phyloP scores from a whole-genome alignment of 2,797 vertebrate genomes.

The Loris lydekkerianus region DNA sequence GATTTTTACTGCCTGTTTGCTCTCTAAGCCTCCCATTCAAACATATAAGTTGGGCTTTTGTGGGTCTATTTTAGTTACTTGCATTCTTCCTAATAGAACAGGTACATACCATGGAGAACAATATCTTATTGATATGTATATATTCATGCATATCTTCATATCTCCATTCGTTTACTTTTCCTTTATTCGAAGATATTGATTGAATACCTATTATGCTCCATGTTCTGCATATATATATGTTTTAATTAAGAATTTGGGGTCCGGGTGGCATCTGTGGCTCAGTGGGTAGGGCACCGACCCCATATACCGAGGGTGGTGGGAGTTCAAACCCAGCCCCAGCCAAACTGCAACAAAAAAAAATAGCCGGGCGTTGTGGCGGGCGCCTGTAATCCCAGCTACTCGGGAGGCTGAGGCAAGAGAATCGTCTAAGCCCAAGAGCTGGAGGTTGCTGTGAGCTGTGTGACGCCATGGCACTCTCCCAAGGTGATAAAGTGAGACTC shows the following conservation, averaged over 20 bases:
- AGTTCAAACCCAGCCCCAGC: too few species aligned
- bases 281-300: too few species aligned
- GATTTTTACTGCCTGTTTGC: conserved; percentile 45
- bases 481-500: too few species aligned
- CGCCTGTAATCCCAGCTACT: too few species aligned
- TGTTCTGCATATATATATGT: not conserved
- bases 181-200: not conserved
- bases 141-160: not conserved
- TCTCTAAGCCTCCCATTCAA: conserved; percentile 21
- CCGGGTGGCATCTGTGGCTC: too few species aligned
- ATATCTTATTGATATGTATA: not conserved
- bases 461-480: too few species aligned
- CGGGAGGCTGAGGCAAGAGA: too few species aligned
- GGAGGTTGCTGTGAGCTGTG: too few species aligned
- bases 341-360: too few species aligned
- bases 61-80: conserved; percentile 42
- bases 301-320: too few species aligned
- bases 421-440: too few species aligned
- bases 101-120: not conserved
- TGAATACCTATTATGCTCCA: not conserved
- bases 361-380: too few species aligned
- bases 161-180: conserved; percentile 1
- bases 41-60: conserved; percentile 21
- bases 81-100: conserved; percentile 10
- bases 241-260: conserved; percentile 16